A percentile compares a stretch with the other conserved stretches of the same genome.
These are phyloP conservation scores for Ophion ellenae DNA, from an alignment of 2,888 invertebrate species.

Conservation along the genomic window DNA sequence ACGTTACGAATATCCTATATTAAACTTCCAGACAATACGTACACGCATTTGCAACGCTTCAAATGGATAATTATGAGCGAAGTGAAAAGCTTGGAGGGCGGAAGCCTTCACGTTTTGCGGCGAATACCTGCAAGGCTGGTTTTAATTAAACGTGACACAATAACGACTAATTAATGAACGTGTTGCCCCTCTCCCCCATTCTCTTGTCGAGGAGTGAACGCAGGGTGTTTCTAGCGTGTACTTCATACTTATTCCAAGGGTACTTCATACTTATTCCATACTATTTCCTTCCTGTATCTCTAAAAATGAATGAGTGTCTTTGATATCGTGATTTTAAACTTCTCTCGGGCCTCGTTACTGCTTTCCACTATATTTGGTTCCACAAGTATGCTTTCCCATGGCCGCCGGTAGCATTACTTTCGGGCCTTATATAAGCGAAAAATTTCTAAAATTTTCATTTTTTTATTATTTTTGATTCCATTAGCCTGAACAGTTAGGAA, in stretches of 20 bases:
- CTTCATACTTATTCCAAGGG: constrained; percentile 7
- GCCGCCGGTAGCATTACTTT: too few relatives aligned
- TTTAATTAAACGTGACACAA: constrained; percentile 65
- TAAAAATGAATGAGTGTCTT: too few relatives aligned
- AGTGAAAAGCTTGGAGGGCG: constrained; percentile 7
- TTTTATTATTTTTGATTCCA: too few relatives aligned
- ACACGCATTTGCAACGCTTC: not conserved
- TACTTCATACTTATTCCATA: too few relatives aligned
- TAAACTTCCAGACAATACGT: not conserved
- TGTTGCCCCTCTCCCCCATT: constrained; percentile 20
- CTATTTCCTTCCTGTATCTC: too few relatives aligned
- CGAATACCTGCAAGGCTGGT: not conserved
- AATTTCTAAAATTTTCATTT: too few relatives aligned
- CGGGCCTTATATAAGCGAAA: too few relatives aligned
- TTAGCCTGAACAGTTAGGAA: too few relatives aligned
- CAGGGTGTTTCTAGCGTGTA: constrained; percentile 46
- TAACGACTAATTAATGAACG: constrained; percentile 66
- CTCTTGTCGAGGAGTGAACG: constrained; percentile 29
- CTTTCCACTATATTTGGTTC: too few relatives aligned
- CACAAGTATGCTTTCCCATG: too few relatives aligned
- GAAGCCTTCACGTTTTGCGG: constrained; percentile 2
- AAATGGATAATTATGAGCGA: constrained; percentile 4
- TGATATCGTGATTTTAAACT: too few relatives aligned
- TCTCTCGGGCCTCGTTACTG: too few relatives aligned
- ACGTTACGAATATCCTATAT: not conserved